Base-by-base conservation (phyloP, 2,113 vertebrate genomes). In the Sylvietta virens region DNA sequence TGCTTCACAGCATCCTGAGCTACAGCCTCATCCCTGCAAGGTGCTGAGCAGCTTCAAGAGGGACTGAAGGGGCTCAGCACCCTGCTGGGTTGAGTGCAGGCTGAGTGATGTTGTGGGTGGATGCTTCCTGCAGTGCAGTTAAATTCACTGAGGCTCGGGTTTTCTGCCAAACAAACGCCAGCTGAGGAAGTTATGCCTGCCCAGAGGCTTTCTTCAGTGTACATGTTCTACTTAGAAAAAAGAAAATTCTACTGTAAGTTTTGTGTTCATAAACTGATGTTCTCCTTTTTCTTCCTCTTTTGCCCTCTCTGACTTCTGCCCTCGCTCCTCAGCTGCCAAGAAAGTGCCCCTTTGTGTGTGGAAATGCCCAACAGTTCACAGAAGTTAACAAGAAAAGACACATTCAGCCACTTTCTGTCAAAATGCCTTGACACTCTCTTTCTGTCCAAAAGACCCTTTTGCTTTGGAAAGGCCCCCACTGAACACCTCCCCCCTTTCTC, bases 121-220 rank as follows among this genome's bases (percentile, higher is more conserved):
- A 95, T 95, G 65, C 60, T 96, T 91, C 94, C 94, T 97, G 95
- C 94, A 95, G 73, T 30, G 42, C 71, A 83, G 94, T 60, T 80
- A 71, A 92, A 88, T 97, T 97, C 96, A 90, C 88, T 67, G 79
- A 91, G 60, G 73, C 72, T 94, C 92, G 60, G 85, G 45, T 87
- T 96, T 95, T 95, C 92, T 97, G 98, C 96, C 97, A 98, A 98
- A 89, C 88, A 96, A 97, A 97, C 1, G 50, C 84, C 97, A 96
- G 82, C 81, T 83, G 58, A 95, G 72, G 90, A 96, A 97, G 87
- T 96, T 96, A 95, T 44, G 73, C 93, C 86, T 40, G 92, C 97
- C 96, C 5, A 10, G 86, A 83, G 95, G 91, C 96, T 96, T 96
- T 96, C 74, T 97, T 91, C 92, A 96, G 91, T 87, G 92, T 94